phyloP scores from a whole-genome alignment of 2,113 vertebrate species.

The Crotalus helleri region DNA sequence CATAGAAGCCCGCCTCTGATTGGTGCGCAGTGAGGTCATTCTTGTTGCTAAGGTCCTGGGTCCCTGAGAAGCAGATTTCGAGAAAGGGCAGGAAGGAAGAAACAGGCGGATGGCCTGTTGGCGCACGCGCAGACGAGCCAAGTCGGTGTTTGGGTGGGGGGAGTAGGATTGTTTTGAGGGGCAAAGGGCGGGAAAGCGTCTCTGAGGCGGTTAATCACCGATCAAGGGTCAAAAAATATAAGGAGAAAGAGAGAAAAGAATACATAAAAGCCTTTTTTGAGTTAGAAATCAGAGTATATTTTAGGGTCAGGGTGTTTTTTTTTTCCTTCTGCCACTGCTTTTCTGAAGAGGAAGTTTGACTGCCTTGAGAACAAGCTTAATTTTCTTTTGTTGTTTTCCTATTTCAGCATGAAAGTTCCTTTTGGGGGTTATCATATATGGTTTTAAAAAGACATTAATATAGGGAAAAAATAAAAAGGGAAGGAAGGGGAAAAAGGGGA shows the following conservation, averaged over 20 bases:
- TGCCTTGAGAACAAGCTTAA: neutral
- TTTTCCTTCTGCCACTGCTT: no score
- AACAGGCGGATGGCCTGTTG: neutral
- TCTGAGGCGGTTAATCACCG: neutral
- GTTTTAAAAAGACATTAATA: neutral
- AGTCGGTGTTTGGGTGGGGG: fast-evolving
- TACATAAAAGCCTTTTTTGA: neutral
- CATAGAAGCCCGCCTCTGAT: constrained; percentile 47
- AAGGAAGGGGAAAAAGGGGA: neutral
- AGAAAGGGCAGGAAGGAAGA: neutral
- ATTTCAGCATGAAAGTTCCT: neutral
- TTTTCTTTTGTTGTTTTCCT: neutral
- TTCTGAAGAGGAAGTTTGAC: no score
- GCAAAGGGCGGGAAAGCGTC: neutral
- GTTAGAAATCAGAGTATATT: neutral
- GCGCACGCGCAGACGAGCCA: neutral
- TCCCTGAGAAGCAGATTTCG: constrained; percentile 9
- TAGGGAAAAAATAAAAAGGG: neutral
- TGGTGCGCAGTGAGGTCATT: constrained; percentile 61
- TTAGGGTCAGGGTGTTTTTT: neutral
- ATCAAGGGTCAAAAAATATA: neutral
- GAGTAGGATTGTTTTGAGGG: neutral
- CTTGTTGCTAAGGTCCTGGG: constrained; percentile 67
- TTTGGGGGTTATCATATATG: neutral
- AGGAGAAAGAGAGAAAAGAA: neutral